Conservation (phyloP, 2,113 vertebrate genomes). For the Quiscalus mexicanus region DNA sequence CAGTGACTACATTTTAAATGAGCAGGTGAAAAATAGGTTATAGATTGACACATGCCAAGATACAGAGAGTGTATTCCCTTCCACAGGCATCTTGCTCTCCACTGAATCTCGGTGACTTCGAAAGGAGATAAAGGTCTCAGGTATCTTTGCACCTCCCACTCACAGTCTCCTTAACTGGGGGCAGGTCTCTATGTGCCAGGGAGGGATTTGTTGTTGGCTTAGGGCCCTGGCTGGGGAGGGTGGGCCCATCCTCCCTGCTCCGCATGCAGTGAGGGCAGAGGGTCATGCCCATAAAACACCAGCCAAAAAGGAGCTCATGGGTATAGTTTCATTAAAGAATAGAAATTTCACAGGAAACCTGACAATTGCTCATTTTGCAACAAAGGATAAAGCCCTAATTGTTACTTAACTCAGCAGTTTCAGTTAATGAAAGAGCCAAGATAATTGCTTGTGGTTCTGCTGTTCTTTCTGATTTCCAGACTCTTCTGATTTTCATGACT, state of each 20-base stretch:
- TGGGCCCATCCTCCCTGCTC: neutral
- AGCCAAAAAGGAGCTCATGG: neutral
- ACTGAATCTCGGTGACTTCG: slow-evolving; percentile 30
- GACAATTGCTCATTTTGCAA: neutral
- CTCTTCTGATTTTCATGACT: neutral
- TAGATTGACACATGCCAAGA: neutral
- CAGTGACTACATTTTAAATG: neutral
- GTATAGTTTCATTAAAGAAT: neutral
- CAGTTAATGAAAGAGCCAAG: neutral
- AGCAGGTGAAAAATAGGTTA: neutral
- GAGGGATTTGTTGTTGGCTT: neutral
- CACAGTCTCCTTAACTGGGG: neutral
- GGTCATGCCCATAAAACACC: neutral
- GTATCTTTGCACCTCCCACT: slow-evolving; percentile 9
- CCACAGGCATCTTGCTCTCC: neutral
- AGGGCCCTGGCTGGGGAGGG: rapidly evolving
- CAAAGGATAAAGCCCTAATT: neutral
- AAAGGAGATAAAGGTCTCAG: slow-evolving; percentile 3
- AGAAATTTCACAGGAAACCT: neutral
- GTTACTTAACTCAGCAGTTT: neutral
- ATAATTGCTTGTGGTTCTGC: neutral
- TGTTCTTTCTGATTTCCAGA: neutral
- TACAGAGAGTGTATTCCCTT: neutral
- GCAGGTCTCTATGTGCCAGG: neutral
- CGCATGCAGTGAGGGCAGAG: rapidly evolving